These are phyloP conservation scores for Melikaiella ostensackeni DNA, from an alignment of 2,888 invertebrate genomes.

Conservation along the genomic window DNA sequence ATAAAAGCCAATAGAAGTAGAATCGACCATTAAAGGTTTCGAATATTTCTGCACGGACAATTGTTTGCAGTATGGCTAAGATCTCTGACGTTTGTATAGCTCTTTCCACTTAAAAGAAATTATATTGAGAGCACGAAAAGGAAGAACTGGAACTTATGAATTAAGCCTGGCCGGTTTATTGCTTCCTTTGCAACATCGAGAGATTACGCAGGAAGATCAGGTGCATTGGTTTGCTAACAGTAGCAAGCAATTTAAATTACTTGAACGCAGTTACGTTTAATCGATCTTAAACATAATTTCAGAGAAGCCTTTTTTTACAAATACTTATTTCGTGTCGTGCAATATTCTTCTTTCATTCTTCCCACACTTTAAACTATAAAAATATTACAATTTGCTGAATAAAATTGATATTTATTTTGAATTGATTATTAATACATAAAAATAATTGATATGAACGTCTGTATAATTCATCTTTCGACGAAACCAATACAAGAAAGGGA, in stretches of 20 bases:
- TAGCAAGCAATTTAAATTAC: slow-evolving; percentile 25
- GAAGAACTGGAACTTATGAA: slow-evolving; percentile 24
- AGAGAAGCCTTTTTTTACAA: background rate
- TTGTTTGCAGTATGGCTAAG: background rate
- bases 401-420: too few relatives aligned
- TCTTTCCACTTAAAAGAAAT: background rate
- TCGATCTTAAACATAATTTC: slow-evolving; percentile 13
- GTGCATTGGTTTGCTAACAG: slow-evolving; percentile 18
- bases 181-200: slow-evolving; percentile 16
- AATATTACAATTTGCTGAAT: too few relatives aligned
- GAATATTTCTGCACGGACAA: background rate
- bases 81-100: slow-evolving; percentile 13
- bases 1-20: background rate
- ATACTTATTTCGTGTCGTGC: background rate
- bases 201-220: slow-evolving; percentile 27
- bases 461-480: background rate
- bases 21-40: background rate
- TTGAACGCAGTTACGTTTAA: slow-evolving; percentile 10
- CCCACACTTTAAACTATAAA: background rate
- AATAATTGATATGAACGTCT: background rate
- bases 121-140: slow-evolving; percentile 19
- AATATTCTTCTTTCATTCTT: background rate
- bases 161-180: slow-evolving; percentile 22
- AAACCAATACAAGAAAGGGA: slow-evolving; percentile 9
- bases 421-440: too few relatives aligned